Evolutionary conservation across 2,113 vertebrate genomes (phyloP), one percentile per base, ranked within the genome.

Genomic region (Electrona antarctica): DNA sequence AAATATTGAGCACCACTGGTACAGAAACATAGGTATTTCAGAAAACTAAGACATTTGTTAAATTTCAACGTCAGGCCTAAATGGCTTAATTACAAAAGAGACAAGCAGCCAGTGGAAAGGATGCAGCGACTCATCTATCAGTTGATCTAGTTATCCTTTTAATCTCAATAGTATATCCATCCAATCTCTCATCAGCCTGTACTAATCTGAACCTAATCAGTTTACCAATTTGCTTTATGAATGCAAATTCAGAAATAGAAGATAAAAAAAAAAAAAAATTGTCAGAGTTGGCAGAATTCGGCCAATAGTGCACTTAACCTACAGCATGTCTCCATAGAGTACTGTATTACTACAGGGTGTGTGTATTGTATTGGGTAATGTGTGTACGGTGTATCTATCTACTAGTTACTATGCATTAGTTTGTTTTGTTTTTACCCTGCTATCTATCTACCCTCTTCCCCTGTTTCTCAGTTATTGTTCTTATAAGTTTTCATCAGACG

Each of bases 31-130:
- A n/a, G n/a, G n/a, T n/a, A n/a, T n/a, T n/a, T n/a, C n/a, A n/a
- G n/a, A n/a, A n/a, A n/a, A n/a, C n/a, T n/a, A n/a, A n/a, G n/a
- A n/a, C n/a, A n/a, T n/a, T n/a, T n/a, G n/a, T n/a, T n/a, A n/a
- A n/a, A n/a, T n/a, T n/a, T n/a, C n/a, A n/a, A n/a, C n/a, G n/a
- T n/a, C n/a, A n/a, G n/a, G n/a, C n/a, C n/a, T n/a, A n/a, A n/a
- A n/a, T n/a, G n/a, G n/a, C 83, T 88, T 92, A 93, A 92, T 92
- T 92, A 91, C 87, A 89, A 89, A 88, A 84, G 71, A 77, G 78
- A 86, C 76, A 79, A 6, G 5, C 77, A 83, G 82, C 65, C 75
- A 74, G 83, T 79, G 79, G 77, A 82, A 85, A 69, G 70, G 76
- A 77, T 64, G 67, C 74, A 80, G 64, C 73, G 75, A 90, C 72